A percentile compares a stretch with the other conserved stretches of the same genome.
These are phyloP conservation scores for Nomada ruficornis DNA, from an alignment of 2,888 invertebrate species.

Conservation along the genomic window DNA sequence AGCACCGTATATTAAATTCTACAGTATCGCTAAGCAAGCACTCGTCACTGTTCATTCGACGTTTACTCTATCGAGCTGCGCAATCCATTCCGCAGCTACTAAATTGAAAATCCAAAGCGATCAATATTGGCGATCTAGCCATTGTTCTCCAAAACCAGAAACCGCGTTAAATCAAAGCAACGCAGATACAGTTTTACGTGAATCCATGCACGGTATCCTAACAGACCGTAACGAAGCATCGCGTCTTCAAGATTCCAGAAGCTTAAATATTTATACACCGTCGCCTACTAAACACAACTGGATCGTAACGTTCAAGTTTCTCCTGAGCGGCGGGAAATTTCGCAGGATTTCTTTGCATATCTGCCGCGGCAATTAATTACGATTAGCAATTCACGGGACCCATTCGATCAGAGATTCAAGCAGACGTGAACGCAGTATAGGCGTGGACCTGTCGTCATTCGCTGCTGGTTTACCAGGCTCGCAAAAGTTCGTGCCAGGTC, in stretches of 20 bases:
- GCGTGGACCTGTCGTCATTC: conserved; percentile 54
- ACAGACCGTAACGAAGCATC: too few species aligned
- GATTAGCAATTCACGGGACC: background rate
- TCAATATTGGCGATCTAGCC: background rate
- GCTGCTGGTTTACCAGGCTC: conserved; percentile 50
- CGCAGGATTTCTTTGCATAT: background rate
- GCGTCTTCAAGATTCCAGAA: too few species aligned
- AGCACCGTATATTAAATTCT: conserved; percentile 33
- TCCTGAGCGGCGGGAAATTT: too few species aligned
- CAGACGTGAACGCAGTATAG: conserved; percentile 41
- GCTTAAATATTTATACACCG: too few species aligned
- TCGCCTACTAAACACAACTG: too few species aligned
- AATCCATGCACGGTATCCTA: too few species aligned
- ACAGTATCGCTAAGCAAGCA: conserved; percentile 17
- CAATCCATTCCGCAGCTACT: background rate
- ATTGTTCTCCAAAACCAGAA: too few species aligned
- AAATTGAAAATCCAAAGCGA: background rate
- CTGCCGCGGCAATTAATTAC: conserved; percentile 2
- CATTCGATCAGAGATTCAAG: background rate
- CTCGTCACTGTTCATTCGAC: conserved; percentile 29
- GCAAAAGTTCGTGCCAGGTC: conserved; percentile 64
- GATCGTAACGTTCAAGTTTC: too few species aligned
- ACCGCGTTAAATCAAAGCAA: background rate
- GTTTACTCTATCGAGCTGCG: background rate
- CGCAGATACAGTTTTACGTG: too few species aligned